These are phyloP conservation scores for Pachyuromys duprasi DNA, from an alignment of 2,797 vertebrate genomes.

Conservation along the genomic window DNA sequence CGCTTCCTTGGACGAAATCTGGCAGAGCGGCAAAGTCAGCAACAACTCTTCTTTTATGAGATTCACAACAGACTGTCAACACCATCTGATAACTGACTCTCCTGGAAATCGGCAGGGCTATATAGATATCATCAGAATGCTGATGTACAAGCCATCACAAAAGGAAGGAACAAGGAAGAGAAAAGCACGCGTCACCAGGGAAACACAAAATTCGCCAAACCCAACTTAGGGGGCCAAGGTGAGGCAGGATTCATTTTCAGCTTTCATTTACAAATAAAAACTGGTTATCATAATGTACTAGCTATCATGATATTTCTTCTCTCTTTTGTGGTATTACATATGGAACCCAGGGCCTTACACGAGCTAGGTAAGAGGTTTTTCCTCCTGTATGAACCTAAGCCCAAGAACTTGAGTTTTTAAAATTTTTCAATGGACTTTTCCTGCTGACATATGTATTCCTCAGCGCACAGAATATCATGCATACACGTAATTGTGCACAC, in stretches of 20 bases:
- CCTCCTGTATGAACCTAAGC: no score
- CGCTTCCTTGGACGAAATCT: conserved; percentile 46
- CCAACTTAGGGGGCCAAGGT: not conserved
- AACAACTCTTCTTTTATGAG: conserved; percentile 13
- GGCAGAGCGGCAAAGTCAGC: not conserved
- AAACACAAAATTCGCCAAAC: conserved; percentile 31
- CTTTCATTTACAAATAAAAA: not conserved
- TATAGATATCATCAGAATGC: conserved; percentile 27
- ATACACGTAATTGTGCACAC: not conserved
- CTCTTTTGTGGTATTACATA: not conserved
- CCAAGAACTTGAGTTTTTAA: not conserved
- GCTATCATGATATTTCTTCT: not conserved
- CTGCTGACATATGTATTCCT: not conserved
- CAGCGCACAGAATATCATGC: not conserved
- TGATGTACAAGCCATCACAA: not conserved
- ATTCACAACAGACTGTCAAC: conserved; percentile 55
- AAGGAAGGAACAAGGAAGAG: not conserved
- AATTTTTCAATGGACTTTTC: not conserved
- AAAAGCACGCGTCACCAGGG: not conserved
- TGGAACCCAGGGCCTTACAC: not conserved
- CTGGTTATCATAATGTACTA: not conserved
- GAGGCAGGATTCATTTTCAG: not conserved
- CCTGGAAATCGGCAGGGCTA: conserved; percentile 34
- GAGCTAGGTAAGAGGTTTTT: not conserved
- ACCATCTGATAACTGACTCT: conserved; percentile 32